phyloP scores from a whole-genome alignment of 2,888 invertebrate species.

The Dicyrtomina minuta region DNA sequence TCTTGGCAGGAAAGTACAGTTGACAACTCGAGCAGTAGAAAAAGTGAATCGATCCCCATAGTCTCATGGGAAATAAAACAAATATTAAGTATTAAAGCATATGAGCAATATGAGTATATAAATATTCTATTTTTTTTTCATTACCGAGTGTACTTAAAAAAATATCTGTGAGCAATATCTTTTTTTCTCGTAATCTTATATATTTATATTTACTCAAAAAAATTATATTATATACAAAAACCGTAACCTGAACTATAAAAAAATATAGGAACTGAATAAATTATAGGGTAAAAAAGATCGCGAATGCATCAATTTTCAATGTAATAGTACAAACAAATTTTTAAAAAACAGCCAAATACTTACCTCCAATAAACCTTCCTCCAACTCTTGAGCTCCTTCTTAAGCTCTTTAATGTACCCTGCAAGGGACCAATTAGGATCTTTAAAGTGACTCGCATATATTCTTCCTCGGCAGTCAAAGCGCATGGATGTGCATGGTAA shows the following conservation, averaged over 20 bases:
- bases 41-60: constrained; percentile 90
- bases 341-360: too few relatives aligned
- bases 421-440: constrained; percentile 78
- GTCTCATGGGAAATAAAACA: constrained; percentile 45
- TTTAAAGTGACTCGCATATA: constrained; percentile 57
- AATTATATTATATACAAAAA: too few relatives aligned
- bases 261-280: too few relatives aligned
- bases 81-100: constrained; percentile 40
- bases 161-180: too few relatives aligned
- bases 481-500: constrained; percentile 47
- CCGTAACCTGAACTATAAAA: too few relatives aligned
- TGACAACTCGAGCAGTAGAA: constrained; percentile 74
- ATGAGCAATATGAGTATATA: too few relatives aligned
- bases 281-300: neutral
- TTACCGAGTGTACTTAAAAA: too few relatives aligned
- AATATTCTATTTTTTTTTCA: too few relatives aligned
- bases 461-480: constrained; percentile 47
- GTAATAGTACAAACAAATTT: too few relatives aligned
- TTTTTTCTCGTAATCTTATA: too few relatives aligned
- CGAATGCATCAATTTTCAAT: neutral
- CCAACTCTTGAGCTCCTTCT: constrained; percentile 81
- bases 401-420: constrained; percentile 75
- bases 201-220: too few relatives aligned
- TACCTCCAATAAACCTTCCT: constrained; percentile 84
- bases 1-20: constrained; percentile 60